Evolutionary conservation across 1,140 invertebrate genomes (phyloP), one percentile per base, ranked within the genome.

Genomic region (Drosophila santomea): DNA sequence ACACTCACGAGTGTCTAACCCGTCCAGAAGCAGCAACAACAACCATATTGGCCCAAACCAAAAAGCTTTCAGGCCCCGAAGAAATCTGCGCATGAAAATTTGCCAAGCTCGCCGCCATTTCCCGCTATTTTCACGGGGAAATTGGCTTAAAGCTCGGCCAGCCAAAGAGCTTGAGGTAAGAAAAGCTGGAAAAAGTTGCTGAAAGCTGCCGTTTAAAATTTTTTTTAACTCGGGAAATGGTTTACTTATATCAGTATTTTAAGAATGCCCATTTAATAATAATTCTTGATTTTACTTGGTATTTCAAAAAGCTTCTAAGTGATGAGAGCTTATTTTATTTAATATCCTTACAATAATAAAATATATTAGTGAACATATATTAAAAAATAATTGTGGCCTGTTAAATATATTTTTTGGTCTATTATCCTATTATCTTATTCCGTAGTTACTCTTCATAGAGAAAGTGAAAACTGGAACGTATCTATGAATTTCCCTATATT

Each of bases 1-100:
- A 64, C 28, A 57, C 43, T 17, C 62, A 57, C 36, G 36, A 43
- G 35, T 15, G 32, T 10, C 48, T 66, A 85, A 76, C 63, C 81
- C 75, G 80, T 72, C 76, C 64, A 58, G 12, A n/a, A 55, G 36
- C 67, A 48, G 25, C 67, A 69, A 17, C 67, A 69, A 38, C 64
- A 52, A 66, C 38, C 47, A 41, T 25, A 23, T 4, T 14, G 58
- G 48, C 23, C 15, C 23, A 28, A 55, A 73, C 66, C 56, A 39
- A 67, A 67, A 76, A 73, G 72, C 75, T 75, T 51, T 15, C 44
- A 55, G 55, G 45, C 47, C 39, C 72, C 39, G 45, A 66, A 74
- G 60, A 76, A 76, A 76, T 76, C 73, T 76, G 73, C 73, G 73
- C 73, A 76, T 76, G 73, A 76, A 76, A 75, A 76, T 60, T 52